Evolutionary conservation across 1,140 invertebrate species (phyloP), one percentile per base, ranked within the genome.

Genomic region (Teleogryllus occipitalis): DNA sequence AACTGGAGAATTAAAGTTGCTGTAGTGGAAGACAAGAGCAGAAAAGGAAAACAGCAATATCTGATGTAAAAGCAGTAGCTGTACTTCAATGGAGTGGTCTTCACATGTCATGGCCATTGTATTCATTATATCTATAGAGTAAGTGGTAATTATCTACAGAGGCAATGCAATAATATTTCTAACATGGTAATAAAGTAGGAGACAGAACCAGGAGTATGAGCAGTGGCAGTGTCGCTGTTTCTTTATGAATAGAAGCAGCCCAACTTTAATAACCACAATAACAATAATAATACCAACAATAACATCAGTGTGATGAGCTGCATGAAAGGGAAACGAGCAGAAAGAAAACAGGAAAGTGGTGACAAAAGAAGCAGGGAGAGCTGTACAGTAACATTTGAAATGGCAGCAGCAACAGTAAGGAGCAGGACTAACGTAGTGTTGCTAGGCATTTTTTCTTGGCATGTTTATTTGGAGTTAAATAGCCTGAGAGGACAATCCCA

Each of bases 401-500:
- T 27, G 74, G 79, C 79, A 80, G 74, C 14, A 65, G 73, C 46
- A 80, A 74, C 79, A 76, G 74, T 75, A 76, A 80, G 39, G 49
- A 75, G 78, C 48, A 15, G 27, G 46, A 46, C 74, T 77, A 74
- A n/a, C n/a, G 39, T 54, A 73, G 49, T 21, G 21, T 47, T 18
- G 10, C 18, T 27, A 22, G n/a, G 77, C 49, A 18, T 75, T 39
- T 72, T 18, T 79, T 15, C 15, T 54, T 21, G 76, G 21, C 73
- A 80, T 27, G 74, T 77, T 72, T 77, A 80, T 75, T 77, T 27
- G 76, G 77, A 78, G 78, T 78, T 75, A 22, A 21, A 75, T 39
- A 75, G 74, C 73, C 76, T 49, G 75, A 79, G 47, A 39, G 47
- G 76, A 77, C 76, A 80, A 78, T 78, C 79, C 81, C 74, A 80